Evolutionary conservation across 2,113 vertebrate species (phyloP).

Genomic region (Chaenogobius annularis): DNA sequence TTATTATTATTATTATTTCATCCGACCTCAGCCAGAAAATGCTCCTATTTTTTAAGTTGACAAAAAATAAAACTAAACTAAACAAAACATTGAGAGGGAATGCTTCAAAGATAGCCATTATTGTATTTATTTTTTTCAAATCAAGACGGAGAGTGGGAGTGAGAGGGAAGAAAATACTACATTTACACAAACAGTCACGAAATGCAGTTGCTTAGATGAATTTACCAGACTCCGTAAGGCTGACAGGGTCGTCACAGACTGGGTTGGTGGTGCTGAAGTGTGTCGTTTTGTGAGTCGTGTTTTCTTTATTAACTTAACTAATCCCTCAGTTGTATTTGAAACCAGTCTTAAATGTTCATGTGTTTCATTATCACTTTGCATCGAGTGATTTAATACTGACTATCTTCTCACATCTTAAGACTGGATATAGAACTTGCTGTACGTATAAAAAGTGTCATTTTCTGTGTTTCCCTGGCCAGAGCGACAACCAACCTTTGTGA

Average conservation of each 20-base stretch:
- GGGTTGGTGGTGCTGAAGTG: constrained; percentile 25
- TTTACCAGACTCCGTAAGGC: neutral
- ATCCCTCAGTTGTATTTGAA: constrained; percentile 18
- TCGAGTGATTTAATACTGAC: constrained; percentile 38
- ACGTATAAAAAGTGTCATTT: constrained; percentile 14
- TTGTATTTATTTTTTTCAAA: too few species aligned
- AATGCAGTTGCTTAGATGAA: too few species aligned
- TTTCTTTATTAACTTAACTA: constrained; percentile 33
- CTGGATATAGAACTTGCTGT: constrained; percentile 19
- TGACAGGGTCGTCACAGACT: neutral
- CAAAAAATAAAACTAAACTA: too few species aligned
- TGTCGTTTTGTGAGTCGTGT: constrained; percentile 32
- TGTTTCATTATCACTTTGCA: neutral
- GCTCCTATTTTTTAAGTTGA: too few species aligned
- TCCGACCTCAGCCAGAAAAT: too few species aligned
- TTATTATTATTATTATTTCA: too few species aligned
- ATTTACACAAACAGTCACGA: too few species aligned
- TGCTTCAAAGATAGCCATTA: too few species aligned
- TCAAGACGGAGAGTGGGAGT: too few species aligned
- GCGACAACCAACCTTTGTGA: constrained; percentile 33
- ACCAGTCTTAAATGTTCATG: constrained; percentile 60
- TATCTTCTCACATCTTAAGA: constrained; percentile 58
- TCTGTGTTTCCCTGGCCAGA: constrained; percentile 44
- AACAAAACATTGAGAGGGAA: too few species aligned
- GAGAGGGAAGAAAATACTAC: neutral